Conservation (phyloP, 2,113 vertebrate genomes). For the Stegostoma tigrinum region DNA sequence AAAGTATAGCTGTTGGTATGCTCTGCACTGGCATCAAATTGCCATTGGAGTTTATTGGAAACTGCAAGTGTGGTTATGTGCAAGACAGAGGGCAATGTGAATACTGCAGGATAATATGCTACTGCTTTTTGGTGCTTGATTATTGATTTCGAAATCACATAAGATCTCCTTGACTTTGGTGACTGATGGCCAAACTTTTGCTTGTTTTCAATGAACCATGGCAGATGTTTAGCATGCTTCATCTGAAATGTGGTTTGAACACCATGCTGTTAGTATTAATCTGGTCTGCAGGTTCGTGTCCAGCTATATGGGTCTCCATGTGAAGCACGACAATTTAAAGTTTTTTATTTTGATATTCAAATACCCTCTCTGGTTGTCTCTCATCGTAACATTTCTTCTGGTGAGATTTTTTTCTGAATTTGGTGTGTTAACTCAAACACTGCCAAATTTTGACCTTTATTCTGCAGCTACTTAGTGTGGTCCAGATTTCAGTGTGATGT, state of each 20-base stretch:
- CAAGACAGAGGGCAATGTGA: neutral
- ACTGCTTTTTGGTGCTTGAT: neutral
- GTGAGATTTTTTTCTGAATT: neutral
- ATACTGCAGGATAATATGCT: neutral
- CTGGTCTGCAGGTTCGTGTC: neutral
- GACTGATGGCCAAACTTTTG: neutral
- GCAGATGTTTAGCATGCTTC: no score
- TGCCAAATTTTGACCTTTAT: slow-evolving; percentile 6
- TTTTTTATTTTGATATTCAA: neutral
- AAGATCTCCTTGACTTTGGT: neutral
- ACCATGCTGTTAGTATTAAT: neutral
- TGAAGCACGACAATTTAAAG: neutral
- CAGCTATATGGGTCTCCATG: neutral
- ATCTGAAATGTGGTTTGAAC: neutral
- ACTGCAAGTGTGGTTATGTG: neutral
- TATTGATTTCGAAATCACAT: neutral
- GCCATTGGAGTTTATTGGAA: neutral
- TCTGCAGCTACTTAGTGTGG: neutral
- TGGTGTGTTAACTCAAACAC: neutral
- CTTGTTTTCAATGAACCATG: neutral
- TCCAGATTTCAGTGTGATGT: neutral
- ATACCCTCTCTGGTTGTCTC: neutral
- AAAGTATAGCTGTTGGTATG: neutral
- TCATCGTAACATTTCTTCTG: neutral
- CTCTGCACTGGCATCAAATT: neutral